Base-by-base conservation (phyloP, 37 sponge, comb jelly and placozoan genomes). In the Axinella damicornis region DNA sequence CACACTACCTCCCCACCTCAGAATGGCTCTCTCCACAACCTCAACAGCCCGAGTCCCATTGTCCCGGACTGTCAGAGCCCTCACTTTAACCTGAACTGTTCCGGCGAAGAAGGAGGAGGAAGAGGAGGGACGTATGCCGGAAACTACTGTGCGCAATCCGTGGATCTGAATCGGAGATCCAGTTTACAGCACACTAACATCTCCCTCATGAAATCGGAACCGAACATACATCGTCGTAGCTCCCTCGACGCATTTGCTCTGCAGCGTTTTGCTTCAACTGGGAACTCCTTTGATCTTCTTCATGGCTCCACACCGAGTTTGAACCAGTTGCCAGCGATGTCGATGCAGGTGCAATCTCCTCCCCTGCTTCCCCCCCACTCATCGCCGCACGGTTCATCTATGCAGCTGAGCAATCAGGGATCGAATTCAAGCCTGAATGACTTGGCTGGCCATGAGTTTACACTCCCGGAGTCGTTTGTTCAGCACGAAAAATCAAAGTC, bases 141-240 rank as follows among this genome's bases (percentile, higher is more conserved):
- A 37, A 33, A 32, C 66, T 84, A 76, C 57, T 76, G 76, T 15
- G 53, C 84, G 35, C 76, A 76, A 15, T 79, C 80, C 62, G 60
- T 63, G 22, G 87, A 73, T 66, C 46, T 86, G 63, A 52, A 70
- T 25, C 53, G 80, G n/a, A 73, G 80, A 56, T 74, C 76, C 57
- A 88, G 86, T 71, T 73, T 87, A 0, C 82, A 76, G 34, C 52
- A 53, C 16, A 17, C 12, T 22, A 81, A 82, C 57, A 11, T 66
- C 21, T n/a, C 89, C 28, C 53, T 77, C 30, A 77, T 89, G 84
- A 76, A 25, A 22, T 89, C 84, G 0, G 84, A 77, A 61, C 89
- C 89, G 22, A 73, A 77, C 60, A 54, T 89, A 34, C 71, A 77
- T 62, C 71, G 79, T 40, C 28, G 86, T 20, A 68, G 72, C 24